A percentile compares a stretch with the other conserved stretches of the same genome.
These are phyloP conservation scores for Danaus chrysippus DNA, from an alignment of 2,888 invertebrate genomes.

Conservation along the genomic window DNA sequence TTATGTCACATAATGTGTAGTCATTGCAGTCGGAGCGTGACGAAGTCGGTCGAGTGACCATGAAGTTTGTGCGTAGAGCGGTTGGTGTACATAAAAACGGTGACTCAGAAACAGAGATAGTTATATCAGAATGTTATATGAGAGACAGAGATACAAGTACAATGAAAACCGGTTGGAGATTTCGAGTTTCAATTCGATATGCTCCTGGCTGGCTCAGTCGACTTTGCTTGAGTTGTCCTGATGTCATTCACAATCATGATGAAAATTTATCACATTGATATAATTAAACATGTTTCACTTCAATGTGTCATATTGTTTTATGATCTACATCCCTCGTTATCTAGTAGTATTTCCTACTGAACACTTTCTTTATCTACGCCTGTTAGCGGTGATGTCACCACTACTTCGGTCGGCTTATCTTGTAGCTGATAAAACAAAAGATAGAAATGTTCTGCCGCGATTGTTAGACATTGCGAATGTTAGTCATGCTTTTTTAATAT, in stretches of 20 bases:
- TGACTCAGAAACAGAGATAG: constrained; percentile 71
- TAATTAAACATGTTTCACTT: background rate
- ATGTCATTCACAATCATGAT: constrained; percentile 51
- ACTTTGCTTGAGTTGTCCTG: constrained; percentile 62
- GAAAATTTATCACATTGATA: constrained; percentile 14
- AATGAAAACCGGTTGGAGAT: constrained; percentile 73
- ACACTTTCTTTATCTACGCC: constrained; percentile 69
- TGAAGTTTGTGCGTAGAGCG: constrained; percentile 71
- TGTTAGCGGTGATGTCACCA: constrained; percentile 69
- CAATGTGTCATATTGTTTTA: constrained; percentile 37
- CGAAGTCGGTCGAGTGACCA: constrained; percentile 75
- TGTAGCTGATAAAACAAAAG: constrained; percentile 57
- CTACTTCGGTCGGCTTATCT: constrained; percentile 67
- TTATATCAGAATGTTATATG: constrained; percentile 48
- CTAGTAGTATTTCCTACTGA: constrained; percentile 59
- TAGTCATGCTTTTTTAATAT: constrained; percentile 24
- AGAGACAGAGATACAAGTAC: constrained; percentile 58
- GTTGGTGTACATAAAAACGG: constrained; percentile 72
- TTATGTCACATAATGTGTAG: constrained; percentile 70
- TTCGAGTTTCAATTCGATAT: constrained; percentile 78
- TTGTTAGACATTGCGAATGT: constrained; percentile 25
- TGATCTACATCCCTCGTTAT: constrained; percentile 49
- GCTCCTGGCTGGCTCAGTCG: constrained; percentile 74
- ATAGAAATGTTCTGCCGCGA: constrained; percentile 55
- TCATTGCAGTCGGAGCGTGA: constrained; percentile 73